Conservation (phyloP, 92 coral and sea anemone species). For the Muricea muricata region DNA sequence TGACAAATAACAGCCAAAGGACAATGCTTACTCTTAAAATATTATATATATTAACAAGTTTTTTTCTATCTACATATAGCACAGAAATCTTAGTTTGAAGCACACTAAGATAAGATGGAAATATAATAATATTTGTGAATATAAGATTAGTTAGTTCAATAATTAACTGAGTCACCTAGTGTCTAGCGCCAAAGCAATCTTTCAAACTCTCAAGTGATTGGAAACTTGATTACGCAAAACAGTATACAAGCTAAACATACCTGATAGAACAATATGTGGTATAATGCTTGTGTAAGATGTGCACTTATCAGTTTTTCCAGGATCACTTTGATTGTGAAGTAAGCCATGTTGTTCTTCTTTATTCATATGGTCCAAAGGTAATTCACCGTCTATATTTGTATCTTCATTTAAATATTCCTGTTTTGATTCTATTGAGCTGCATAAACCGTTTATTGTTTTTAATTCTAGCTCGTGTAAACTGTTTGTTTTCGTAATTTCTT, state of each 20-base stretch:
- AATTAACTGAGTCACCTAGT: too few relatives aligned
- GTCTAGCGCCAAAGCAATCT: too few relatives aligned
- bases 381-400: neutral
- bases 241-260: neutral
- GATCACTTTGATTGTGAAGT: neutral
- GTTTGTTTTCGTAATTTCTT: conserved; percentile 9
- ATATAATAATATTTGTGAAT: too few relatives aligned
- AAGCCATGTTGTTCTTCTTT: neutral
- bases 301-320: neutral
- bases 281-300: neutral
- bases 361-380: neutral
- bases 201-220: neutral
- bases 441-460: neutral
- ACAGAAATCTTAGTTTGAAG: too few relatives aligned
- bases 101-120: too few relatives aligned
- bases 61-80: too few relatives aligned
- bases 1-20: neutral
- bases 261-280: conserved; percentile 30
- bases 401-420: neutral
- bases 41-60: neutral
- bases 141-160: too few relatives aligned
- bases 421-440: neutral
- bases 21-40: neutral
- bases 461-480: conserved; percentile 16
- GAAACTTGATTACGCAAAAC: neutral